phyloP scores from a whole-genome alignment of 1,140 invertebrate genomes.

The Drosophila elegans region DNA sequence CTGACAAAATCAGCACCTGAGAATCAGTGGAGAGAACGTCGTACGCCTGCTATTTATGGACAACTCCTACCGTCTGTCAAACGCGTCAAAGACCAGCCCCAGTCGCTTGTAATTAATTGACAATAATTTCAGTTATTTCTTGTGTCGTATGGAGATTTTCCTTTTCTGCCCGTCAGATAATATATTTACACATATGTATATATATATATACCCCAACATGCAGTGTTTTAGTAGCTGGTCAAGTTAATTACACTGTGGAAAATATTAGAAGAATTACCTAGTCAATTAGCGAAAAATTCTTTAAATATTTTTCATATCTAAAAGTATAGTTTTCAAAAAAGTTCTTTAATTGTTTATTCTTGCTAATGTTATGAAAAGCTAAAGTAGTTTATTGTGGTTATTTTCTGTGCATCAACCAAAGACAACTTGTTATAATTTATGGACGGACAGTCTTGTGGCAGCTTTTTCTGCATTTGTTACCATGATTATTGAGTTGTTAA shows the following conservation, averaged over 20 bases:
- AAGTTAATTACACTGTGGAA: conserved; percentile 6
- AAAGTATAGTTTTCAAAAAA: too few relatives aligned
- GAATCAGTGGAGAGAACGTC: conserved; percentile 42
- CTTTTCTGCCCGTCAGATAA: conserved; percentile 5
- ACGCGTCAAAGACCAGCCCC: conserved; percentile 71
- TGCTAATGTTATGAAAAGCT: too few relatives aligned
- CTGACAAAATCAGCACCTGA: conserved; percentile 55
- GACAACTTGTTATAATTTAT: conserved; percentile 51
- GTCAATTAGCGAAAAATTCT: too few relatives aligned
- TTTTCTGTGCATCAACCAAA: conserved; percentile 4
- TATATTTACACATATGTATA: conserved; percentile 12
- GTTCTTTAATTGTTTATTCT: too few relatives aligned
- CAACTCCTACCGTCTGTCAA: conserved; percentile 81
- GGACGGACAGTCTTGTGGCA: conserved; percentile 30
- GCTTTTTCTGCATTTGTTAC: conserved; percentile 48
- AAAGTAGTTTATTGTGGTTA: neutral
- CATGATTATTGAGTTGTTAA: conserved; percentile 64
- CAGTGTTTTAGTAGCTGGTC: conserved; percentile 30
- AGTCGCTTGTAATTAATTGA: conserved; percentile 78
- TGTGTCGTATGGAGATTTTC: conserved; percentile 41
- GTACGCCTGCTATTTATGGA: conserved; percentile 60
- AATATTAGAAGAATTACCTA: neutral
- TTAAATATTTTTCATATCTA: too few relatives aligned
- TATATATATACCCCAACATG: conserved; percentile 56
- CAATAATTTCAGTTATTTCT: conserved; percentile 82